These are phyloP conservation scores for Trimorus sp. DNA, from an alignment of 2,888 invertebrate species.

Conservation along the genomic window DNA sequence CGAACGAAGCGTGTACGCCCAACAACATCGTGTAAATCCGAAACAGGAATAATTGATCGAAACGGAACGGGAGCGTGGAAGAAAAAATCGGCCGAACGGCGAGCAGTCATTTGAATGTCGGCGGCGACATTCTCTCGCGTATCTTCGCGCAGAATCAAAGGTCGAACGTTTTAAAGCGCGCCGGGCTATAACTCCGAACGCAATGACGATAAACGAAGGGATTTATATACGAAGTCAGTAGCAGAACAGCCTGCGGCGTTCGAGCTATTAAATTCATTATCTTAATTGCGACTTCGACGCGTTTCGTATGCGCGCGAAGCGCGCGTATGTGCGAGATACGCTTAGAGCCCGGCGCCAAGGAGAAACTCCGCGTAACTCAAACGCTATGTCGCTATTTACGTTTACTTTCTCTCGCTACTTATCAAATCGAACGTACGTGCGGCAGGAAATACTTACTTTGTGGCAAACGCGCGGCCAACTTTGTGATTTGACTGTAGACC, in stretches of 20 bases:
- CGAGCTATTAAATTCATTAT: slow-evolving; percentile 77
- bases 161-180: too few relatives aligned
- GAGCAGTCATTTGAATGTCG: too few relatives aligned
- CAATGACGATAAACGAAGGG: slow-evolving; percentile 36
- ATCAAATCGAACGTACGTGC: slow-evolving; percentile 61
- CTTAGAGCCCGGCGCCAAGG: slow-evolving; percentile 38
- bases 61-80: too few relatives aligned
- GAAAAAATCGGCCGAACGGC: too few relatives aligned
- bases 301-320: slow-evolving; percentile 64
- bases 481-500: slow-evolving; percentile 13
- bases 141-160: too few relatives aligned
- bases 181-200: too few relatives aligned
- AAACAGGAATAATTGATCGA: too few relatives aligned
- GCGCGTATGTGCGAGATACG: slow-evolving; percentile 34
- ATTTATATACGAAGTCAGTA: slow-evolving; percentile 57
- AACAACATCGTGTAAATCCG: too few relatives aligned
- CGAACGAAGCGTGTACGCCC: too few relatives aligned
- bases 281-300: slow-evolving; percentile 77
- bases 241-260: slow-evolving; percentile 50
- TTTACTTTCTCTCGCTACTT: slow-evolving; percentile 58
- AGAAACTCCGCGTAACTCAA: slow-evolving; percentile 50
- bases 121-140: too few relatives aligned
- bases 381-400: slow-evolving; percentile 48
- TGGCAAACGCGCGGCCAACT: slow-evolving; percentile 13
- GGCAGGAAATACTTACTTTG: slow-evolving; percentile 14